phyloP scores from a whole-genome alignment of 2,797 vertebrate species.

The Sebastes steindachneri region DNA sequence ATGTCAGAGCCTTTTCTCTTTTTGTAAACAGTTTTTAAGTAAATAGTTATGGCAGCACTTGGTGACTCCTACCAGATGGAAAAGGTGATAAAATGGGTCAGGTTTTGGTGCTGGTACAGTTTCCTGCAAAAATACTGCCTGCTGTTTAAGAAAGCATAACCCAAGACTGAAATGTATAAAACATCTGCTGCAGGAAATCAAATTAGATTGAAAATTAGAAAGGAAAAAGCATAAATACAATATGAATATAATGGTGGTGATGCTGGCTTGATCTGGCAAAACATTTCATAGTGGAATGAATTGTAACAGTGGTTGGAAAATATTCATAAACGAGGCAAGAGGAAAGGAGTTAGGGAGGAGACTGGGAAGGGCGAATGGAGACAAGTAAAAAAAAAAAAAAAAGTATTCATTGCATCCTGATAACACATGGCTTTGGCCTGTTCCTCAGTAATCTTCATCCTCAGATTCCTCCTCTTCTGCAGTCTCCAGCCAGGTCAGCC shows the following conservation, averaged over 20 bases:
- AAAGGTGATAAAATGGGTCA: slow-evolving; percentile 54
- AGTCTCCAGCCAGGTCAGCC: slow-evolving; percentile 99
- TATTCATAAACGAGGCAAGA: slow-evolving; percentile 13
- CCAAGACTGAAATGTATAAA: slow-evolving; percentile 54
- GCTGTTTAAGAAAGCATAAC: slow-evolving; percentile 31
- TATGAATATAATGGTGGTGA: slow-evolving; percentile 69
- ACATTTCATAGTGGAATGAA: slow-evolving; percentile 74
- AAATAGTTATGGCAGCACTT: slow-evolving; percentile 65
- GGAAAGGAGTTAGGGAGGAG: not conserved
- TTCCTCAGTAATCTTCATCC: slow-evolving; percentile 95
- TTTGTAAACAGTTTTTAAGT: slow-evolving; percentile 71
- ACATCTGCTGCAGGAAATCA: slow-evolving; percentile 46
- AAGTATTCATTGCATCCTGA: slow-evolving; percentile 84
- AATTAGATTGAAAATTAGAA: slow-evolving; percentile 14
- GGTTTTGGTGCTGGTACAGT: slow-evolving; percentile 64
- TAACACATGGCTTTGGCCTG: slow-evolving; percentile 87
- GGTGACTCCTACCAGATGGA: slow-evolving; percentile 84
- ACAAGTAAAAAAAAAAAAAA: not conserved
- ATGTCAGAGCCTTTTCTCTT: slow-evolving; percentile 69
- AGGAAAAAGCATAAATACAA: slow-evolving; percentile 40
- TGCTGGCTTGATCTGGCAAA: slow-evolving; percentile 89
- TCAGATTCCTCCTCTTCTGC: slow-evolving; percentile 99
- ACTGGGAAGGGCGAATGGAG: not conserved
- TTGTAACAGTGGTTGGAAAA: slow-evolving; percentile 92
- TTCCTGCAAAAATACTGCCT: slow-evolving; percentile 75